phyloP scores from a whole-genome alignment of 2,113 vertebrate genomes.

The Serinus canaria region DNA sequence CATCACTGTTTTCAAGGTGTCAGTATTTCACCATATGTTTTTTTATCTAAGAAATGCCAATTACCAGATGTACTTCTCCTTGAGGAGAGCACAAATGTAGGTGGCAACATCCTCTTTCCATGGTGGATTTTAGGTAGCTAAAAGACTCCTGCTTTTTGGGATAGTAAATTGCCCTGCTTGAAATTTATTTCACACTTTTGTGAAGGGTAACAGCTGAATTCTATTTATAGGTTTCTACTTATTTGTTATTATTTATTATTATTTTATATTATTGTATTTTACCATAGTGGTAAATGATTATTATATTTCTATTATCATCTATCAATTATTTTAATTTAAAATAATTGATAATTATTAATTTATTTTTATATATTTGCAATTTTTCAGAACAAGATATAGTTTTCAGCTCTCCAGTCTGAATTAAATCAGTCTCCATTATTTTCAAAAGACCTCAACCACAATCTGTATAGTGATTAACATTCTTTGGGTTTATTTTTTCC shows the following conservation, averaged over 20 bases:
- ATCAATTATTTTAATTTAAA: neutral
- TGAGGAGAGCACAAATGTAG: neutral
- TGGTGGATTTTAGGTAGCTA: neutral
- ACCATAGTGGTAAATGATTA: neutral
- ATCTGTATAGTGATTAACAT: neutral
- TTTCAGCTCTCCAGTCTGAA: neutral
- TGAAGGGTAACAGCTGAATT: neutral
- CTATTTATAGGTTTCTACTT: neutral
- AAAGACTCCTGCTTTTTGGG: neutral
- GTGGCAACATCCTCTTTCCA: neutral
- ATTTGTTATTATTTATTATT: neutral
- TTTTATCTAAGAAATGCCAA: neutral
- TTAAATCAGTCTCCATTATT: neutral
- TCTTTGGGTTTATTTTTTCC: neutral
- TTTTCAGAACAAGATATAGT: neutral
- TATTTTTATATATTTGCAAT: neutral
- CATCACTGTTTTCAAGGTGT: neutral
- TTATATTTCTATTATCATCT: neutral
- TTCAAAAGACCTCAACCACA: neutral
- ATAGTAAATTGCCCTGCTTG: neutral
- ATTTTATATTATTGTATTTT: neutral
- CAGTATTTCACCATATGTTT: neutral
- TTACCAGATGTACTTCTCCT: neutral
- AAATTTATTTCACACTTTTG: neutral
- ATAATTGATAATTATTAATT: neutral